Evolutionary conservation across 2,113 vertebrate species (phyloP).

Genomic region (Grammomys surdaster): DNA sequence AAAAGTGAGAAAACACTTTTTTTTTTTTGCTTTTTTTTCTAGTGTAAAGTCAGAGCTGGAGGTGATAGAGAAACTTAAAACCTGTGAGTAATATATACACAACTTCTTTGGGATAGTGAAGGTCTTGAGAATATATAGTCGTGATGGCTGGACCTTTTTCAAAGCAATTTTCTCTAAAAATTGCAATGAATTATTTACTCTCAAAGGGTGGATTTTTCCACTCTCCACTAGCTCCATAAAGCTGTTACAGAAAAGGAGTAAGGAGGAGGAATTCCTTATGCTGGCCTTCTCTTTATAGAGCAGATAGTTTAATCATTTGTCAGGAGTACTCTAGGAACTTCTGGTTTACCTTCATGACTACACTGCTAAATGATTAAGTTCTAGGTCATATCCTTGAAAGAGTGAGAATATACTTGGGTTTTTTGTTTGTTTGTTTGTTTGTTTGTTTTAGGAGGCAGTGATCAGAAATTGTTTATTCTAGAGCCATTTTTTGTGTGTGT

Average conservation of each 20-base stretch:
- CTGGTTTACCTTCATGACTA: background rate
- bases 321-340: background rate
- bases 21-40: background rate
- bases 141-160: background rate
- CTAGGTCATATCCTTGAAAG: background rate
- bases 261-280: rapidly evolving
- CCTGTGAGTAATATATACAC: background rate
- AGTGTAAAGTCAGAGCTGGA: background rate
- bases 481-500: background rate
- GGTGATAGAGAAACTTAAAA: background rate
- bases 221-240: background rate
- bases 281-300: background rate
- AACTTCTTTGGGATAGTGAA: background rate
- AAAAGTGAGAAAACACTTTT: background rate
- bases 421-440: background rate
- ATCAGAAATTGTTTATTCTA: background rate
- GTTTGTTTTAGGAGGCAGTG: background rate
- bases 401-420: background rate
- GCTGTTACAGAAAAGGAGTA: no score
- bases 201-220: background rate
- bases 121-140: background rate
- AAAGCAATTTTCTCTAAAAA: background rate
- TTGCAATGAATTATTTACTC: background rate
- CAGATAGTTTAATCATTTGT: background rate
- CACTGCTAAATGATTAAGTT: background rate